Evolutionary conservation across 2,888 invertebrate species (phyloP).

Genomic region (Melieria crassipennis): DNA sequence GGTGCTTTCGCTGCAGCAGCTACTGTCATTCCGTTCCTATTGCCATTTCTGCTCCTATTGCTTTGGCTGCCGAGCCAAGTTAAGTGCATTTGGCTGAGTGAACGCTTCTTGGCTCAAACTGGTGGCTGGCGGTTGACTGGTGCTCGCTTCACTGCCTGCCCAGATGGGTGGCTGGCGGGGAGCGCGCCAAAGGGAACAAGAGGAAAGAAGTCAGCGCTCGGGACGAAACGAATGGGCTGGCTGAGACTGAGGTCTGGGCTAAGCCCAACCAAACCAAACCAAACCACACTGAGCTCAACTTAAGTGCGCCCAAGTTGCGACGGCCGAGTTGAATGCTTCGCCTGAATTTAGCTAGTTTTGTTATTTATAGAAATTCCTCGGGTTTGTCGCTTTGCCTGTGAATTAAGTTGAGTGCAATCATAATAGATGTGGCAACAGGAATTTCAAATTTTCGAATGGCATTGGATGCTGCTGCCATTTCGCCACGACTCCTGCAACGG

Average conservation of each 20-base stretch:
- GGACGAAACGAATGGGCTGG: no score
- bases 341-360: slow-evolving; percentile 30
- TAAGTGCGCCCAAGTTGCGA: no score
- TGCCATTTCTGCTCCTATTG: neutral
- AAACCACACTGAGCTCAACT: no score
- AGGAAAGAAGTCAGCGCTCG: no score
- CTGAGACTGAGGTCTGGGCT: no score
- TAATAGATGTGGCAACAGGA: slow-evolving; percentile 21
- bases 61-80: slow-evolving; percentile 4
- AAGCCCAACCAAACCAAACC: no score
- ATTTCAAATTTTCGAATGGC: slow-evolving; percentile 17
- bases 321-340: neutral
- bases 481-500: neutral
- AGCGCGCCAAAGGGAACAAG: no score
- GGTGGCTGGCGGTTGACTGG: neutral
- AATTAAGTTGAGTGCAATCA: slow-evolving; percentile 30
- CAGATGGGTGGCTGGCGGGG: no score
- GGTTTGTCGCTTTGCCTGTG: slow-evolving; percentile 24
- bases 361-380: slow-evolving; percentile 36
- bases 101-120: neutral
- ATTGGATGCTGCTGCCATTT: neutral
- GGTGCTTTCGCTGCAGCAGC: slow-evolving; percentile 1
- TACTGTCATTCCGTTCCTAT: neutral
- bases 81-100: slow-evolving; percentile 19
- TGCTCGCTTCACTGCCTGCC: no score